Base-by-base conservation (phyloP, 2,888 invertebrate genomes). In the Athalia circularis region DNA sequence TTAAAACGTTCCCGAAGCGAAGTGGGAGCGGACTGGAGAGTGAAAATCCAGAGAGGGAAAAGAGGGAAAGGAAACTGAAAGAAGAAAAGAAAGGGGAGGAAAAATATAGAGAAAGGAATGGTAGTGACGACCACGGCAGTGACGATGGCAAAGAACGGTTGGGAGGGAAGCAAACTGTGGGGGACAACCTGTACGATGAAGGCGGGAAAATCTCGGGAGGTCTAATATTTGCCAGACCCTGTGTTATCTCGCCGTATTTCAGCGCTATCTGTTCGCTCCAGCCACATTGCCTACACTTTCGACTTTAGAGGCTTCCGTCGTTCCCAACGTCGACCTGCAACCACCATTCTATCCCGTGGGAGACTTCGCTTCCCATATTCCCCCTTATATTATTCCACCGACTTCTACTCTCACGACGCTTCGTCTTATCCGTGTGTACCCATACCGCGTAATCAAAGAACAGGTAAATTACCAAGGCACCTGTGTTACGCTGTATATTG, bases 241-340 rank as follows among this genome's bases (percentile, higher is more conserved):
- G 80, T 82, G 84, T 84, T 85, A 85, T 85, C 84, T 78, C 80
- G 76, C 77, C 77, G 80, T 83, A 84, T 82, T 84, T 84, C 81
- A 85, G 67, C 82, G 81, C 76, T 86, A 86, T 86, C 84, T 82
- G 65, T 80, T 62, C 65, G 78, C 74, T 67, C 75, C 84, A 80
- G 80, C 72, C 84, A 50, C 76, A 68, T 77, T 76, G 50, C 78
- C 81, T 50, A 78, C 80, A 75, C 75, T 75, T 75, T 75, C 15
- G 64, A 72, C 72, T 72, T 72, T 59, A 45, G 59, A 59, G 59
- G 75, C 11, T 50, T 75, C 29, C 29, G 13, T 9, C n/a, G 29
- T 11, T 43, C n/a, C 54, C 47, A 11, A 13, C 43, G 8, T 13
- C 13, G 43, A 45, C 6, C 72, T 6, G 43, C 74, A 29, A n/a